phyloP scores from a whole-genome alignment of 2,113 vertebrate genomes.

The Ictalurus punctatus region DNA sequence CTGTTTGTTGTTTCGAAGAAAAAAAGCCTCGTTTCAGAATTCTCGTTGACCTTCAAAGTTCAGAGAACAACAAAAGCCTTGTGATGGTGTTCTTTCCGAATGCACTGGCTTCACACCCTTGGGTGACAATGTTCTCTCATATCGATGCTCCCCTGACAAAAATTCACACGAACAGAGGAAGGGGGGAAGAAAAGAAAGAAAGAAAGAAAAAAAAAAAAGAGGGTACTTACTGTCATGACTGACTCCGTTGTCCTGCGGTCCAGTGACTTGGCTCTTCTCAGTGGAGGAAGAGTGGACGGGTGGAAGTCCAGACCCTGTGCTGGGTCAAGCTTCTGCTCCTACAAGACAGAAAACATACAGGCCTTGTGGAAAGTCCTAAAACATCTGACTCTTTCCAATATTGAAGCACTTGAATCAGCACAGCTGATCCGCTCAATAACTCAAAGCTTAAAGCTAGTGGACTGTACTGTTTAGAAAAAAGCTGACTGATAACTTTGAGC shows the following conservation, averaged over 20 bases:
- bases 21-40: slow-evolving; percentile 27
- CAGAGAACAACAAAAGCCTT: slow-evolving; percentile 42
- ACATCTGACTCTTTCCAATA: neutral
- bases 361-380: neutral
- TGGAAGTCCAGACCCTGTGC: slow-evolving; percentile 65
- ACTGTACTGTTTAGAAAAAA: neutral
- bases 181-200: neutral
- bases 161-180: neutral
- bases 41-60: slow-evolving; percentile 44
- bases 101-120: slow-evolving; percentile 42
- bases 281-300: slow-evolving; percentile 71
- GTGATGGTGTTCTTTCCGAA: neutral
- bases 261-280: slow-evolving; percentile 80
- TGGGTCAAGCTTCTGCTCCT: slow-evolving; percentile 66
- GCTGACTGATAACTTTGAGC: neutral
- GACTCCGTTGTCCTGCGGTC: slow-evolving; percentile 81
- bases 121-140: slow-evolving; percentile 43
- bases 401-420: neutral
- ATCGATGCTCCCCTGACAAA: neutral
- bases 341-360: slow-evolving; percentile 14
- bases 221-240: slow-evolving; percentile 77
- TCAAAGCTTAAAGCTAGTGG: neutral
- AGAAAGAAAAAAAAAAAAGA: too few relatives aligned
- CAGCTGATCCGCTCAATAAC: neutral
- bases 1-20: slow-evolving; percentile 23